These are phyloP conservation scores for Upupa epops DNA, from an alignment of 2,113 vertebrate species.

Conservation along the genomic window DNA sequence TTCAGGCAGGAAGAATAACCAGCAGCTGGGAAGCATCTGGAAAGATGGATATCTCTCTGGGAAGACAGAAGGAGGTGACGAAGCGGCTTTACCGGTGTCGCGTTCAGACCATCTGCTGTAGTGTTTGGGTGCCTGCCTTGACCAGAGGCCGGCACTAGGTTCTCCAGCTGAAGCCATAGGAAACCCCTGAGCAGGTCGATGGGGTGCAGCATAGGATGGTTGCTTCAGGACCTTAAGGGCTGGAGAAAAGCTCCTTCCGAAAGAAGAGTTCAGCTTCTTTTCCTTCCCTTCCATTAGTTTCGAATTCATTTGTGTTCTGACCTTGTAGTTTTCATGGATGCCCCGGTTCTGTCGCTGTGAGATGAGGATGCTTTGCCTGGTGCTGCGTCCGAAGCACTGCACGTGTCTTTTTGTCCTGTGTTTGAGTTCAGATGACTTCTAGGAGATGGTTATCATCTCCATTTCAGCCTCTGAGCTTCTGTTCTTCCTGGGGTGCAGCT, in stretches of 20 bases:
- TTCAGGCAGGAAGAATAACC: neutral
- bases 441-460: neutral
- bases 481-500: neutral
- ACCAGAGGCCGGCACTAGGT: neutral
- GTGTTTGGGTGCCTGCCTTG: neutral
- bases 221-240: neutral
- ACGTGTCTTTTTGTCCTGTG: neutral
- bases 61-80: neutral
- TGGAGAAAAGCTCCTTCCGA: neutral
- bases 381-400: neutral
- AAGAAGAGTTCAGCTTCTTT: neutral
- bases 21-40: too few relatives aligned
- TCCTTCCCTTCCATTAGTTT: constrained; percentile 11
- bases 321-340: neutral
- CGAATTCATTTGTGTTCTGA: constrained; percentile 30
- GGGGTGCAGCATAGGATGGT: neutral
- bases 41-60: too few relatives aligned
- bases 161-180: neutral
- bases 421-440: neutral
- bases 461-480: neutral
- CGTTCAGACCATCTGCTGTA: neutral
- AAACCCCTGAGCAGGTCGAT: neutral
- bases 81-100: neutral
- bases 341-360: neutral
- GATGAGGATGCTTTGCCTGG: neutral